phyloP scores from a whole-genome alignment of 2,888 invertebrate genomes.

The Rhingia rostrata region DNA sequence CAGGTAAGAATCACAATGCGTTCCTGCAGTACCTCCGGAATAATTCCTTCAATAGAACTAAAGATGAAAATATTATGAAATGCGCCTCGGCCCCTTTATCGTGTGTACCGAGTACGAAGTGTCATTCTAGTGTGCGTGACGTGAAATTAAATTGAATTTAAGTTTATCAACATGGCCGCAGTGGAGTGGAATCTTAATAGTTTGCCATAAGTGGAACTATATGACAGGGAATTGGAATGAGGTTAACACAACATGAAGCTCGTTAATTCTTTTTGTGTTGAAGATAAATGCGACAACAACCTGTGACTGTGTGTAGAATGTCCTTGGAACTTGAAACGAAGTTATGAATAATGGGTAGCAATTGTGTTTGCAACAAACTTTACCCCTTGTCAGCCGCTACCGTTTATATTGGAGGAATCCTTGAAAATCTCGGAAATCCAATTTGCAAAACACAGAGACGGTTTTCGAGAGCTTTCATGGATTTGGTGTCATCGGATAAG shows the following conservation, averaged over 20 bases:
- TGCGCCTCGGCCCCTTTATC: background rate
- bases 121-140: constrained; percentile 56
- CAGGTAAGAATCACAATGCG: constrained; percentile 78
- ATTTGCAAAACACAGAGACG: too few species aligned
- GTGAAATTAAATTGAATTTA: constrained; percentile 50
- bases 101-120: too few species aligned
- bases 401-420: too few species aligned
- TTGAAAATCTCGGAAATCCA: too few species aligned
- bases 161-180: constrained; percentile 13
- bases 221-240: background rate
- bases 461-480: too few species aligned
- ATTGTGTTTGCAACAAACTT: too few species aligned
- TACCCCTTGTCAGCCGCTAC: too few species aligned
- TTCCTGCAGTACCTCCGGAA: background rate
- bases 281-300: too few species aligned
- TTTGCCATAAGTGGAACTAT: constrained; percentile 10
- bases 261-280: background rate
- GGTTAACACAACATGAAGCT: background rate
- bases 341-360: too few species aligned
- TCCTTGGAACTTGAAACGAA: too few species aligned
- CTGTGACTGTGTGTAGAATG: too few species aligned
- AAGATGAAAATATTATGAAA: constrained; percentile 5
- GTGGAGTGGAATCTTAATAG: constrained; percentile 12
- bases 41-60: background rate
- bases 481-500: too few species aligned